A percentile compares a stretch with the other conserved stretches of the same genome.
These are phyloP conservation scores for Hycleus phaleratus DNA, from an alignment of 1,140 invertebrate species.

Conservation along the genomic window DNA sequence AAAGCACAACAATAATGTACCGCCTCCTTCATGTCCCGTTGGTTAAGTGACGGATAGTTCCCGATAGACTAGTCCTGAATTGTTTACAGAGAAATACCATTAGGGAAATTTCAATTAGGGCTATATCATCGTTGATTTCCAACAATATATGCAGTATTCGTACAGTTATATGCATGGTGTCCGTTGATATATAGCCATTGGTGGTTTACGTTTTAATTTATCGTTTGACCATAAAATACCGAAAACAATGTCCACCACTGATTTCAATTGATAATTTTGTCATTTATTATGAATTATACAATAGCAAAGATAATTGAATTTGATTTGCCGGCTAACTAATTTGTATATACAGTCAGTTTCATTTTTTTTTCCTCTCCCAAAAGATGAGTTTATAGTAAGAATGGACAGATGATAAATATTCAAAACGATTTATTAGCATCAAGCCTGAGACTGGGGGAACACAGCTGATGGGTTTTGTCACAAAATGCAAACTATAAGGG, in stretches of 20 bases:
- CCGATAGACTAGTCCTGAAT: conserved; percentile 19
- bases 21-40: conserved; percentile 7
- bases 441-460: too few relatives aligned
- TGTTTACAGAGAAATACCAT: conserved; percentile 32
- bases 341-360: too few relatives aligned
- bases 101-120: conserved; percentile 31
- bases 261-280: conserved; percentile 11
- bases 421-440: too few relatives aligned
- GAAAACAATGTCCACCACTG: conserved; percentile 9
- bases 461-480: too few relatives aligned
- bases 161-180: neutral
- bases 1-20: too few relatives aligned
- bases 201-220: conserved; percentile 4
- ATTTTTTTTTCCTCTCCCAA: too few relatives aligned
- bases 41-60: conserved; percentile 28
- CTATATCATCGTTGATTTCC: neutral
- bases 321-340: too few relatives aligned
- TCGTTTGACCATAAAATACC: conserved; percentile 4
- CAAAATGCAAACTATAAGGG: too few relatives aligned
- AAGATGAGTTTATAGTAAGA: too few relatives aligned
- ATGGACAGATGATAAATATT: too few relatives aligned
- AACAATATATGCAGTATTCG: too few relatives aligned
- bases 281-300: conserved; percentile 10
- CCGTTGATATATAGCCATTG: too few relatives aligned
- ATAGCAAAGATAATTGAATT: conserved; percentile 9